phyloP scores from a whole-genome alignment of 2,888 invertebrate genomes.

The Sepioteuthis lessoniana region DNA sequence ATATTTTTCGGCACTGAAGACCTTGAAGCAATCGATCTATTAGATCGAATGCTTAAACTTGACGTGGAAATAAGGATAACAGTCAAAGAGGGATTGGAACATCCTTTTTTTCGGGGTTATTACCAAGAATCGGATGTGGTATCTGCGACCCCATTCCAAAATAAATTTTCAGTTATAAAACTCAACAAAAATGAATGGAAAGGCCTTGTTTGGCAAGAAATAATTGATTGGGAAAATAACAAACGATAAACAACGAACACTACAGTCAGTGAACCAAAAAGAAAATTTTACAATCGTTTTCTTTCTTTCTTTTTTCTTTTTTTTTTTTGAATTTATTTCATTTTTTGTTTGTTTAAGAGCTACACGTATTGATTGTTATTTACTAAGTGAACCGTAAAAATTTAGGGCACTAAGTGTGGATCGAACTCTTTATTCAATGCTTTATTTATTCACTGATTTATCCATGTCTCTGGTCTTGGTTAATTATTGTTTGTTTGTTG shows the following conservation, averaged over 20 bases:
- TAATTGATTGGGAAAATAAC: not conserved
- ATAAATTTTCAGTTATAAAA: not conserved
- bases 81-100: not conserved
- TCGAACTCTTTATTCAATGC: too few relatives aligned
- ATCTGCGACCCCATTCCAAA: not conserved
- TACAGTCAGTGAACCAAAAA: too few relatives aligned
- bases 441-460: too few relatives aligned
- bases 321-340: too few relatives aligned
- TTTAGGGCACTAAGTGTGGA: too few relatives aligned
- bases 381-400: too few relatives aligned
- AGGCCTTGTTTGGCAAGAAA: conserved; percentile 16
- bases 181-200: conserved; percentile 36
- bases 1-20: not conserved
- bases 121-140: not conserved
- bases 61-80: conserved; percentile 34
- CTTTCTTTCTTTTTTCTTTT: too few relatives aligned
- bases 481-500: too few relatives aligned
- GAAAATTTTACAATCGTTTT: too few relatives aligned
- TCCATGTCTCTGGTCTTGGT: too few relatives aligned
- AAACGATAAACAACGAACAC: not conserved
- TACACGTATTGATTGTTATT: too few relatives aligned
- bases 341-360: too few relatives aligned
- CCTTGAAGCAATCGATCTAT: not conserved
- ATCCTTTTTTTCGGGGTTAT: not conserved
- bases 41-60: conserved; percentile 36